phyloP scores from a whole-genome alignment of 2,888 invertebrate genomes.

The Platyscelio sp. region DNA sequence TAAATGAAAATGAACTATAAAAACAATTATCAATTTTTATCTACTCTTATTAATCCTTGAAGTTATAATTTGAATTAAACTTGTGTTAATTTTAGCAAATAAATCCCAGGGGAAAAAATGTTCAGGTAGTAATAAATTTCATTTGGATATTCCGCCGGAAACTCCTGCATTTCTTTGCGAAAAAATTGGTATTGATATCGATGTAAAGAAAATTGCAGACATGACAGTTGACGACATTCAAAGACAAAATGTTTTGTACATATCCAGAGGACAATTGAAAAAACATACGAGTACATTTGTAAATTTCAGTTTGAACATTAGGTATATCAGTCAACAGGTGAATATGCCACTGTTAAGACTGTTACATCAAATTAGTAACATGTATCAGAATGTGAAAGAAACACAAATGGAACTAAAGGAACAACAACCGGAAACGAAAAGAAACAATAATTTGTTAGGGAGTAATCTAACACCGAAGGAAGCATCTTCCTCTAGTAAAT shows the following conservation, averaged over 20 bases:
- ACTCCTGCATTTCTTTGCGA: slow-evolving; percentile 97
- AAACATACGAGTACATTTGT: slow-evolving; percentile 96
- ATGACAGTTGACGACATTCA: slow-evolving; percentile 95
- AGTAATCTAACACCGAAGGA: slow-evolving; percentile 86
- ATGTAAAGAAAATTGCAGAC: slow-evolving; percentile 95
- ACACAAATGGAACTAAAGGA: slow-evolving; percentile 96
- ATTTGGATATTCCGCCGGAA: slow-evolving; percentile 89
- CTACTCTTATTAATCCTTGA: too few species aligned
- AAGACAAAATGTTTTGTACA: slow-evolving; percentile 94
- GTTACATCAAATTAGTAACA: slow-evolving; percentile 97
- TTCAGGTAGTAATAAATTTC: slow-evolving; percentile 84
- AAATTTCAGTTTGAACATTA: slow-evolving; percentile 95
- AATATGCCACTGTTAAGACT: slow-evolving; percentile 97
- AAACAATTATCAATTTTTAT: too few species aligned
- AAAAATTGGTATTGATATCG: slow-evolving; percentile 95
- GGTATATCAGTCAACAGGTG: slow-evolving; percentile 97
- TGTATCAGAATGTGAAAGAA: slow-evolving; percentile 98
- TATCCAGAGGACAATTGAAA: slow-evolving; percentile 94
- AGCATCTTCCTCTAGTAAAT: slow-evolving; percentile 88
- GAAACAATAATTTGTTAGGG: slow-evolving; percentile 83
- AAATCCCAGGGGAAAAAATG: slow-evolving; percentile 82
- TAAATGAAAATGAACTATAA: too few species aligned
- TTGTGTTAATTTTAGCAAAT: slow-evolving; percentile 82
- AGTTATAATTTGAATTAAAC: too few species aligned
- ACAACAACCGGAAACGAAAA: slow-evolving; percentile 86